Percentiles rank a stretch among this genome's conserved stretches.
Conservation (phyloP, 2,888 invertebrate genomes). For the Leptinotarsa tumamoca region DNA sequence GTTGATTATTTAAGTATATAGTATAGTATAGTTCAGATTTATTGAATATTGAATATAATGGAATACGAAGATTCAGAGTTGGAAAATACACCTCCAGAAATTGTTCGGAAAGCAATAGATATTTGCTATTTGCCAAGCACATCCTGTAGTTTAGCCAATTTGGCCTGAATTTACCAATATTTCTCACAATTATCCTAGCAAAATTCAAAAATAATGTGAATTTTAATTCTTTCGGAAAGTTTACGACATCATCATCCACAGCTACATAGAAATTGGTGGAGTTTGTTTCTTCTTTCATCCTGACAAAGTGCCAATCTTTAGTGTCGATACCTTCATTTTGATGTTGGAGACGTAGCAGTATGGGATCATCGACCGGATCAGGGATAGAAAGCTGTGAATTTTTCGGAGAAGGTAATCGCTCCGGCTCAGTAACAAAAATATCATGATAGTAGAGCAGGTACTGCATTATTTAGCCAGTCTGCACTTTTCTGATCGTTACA, state of each 20-base stretch:
- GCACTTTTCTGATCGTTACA: slow-evolving; percentile 35
- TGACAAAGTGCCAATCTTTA: slow-evolving; percentile 35
- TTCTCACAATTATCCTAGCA: slow-evolving; percentile 30
- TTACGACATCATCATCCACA: slow-evolving; percentile 30
- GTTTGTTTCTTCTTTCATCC: slow-evolving; percentile 29
- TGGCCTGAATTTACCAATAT: slow-evolving; percentile 34
- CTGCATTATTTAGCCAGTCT: slow-evolving; percentile 33
- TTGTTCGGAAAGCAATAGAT: too few relatives aligned
- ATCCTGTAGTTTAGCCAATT: background rate
- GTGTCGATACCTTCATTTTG: slow-evolving; percentile 37
- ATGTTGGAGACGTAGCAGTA: slow-evolving; percentile 32
- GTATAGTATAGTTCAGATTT: too few relatives aligned
- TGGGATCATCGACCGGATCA: slow-evolving; percentile 30
- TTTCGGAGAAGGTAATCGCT: slow-evolving; percentile 27
- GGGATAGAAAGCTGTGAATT: slow-evolving; percentile 35
- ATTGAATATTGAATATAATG: too few relatives aligned
- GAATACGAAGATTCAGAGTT: too few relatives aligned
- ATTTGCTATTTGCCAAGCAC: too few relatives aligned
- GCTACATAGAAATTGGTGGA: slow-evolving; percentile 31
- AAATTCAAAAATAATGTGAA: slow-evolving; percentile 36
- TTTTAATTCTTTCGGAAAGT: slow-evolving; percentile 28
- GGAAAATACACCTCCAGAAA: too few relatives aligned
- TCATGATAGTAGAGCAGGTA: slow-evolving; percentile 29
- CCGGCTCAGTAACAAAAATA: slow-evolving; percentile 25
- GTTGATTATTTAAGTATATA: too few relatives aligned